Evolutionary conservation across 2,888 invertebrate species (phyloP), one percentile per base, ranked within the genome.

Genomic region (Gastracanthus pulcherrimus): DNA sequence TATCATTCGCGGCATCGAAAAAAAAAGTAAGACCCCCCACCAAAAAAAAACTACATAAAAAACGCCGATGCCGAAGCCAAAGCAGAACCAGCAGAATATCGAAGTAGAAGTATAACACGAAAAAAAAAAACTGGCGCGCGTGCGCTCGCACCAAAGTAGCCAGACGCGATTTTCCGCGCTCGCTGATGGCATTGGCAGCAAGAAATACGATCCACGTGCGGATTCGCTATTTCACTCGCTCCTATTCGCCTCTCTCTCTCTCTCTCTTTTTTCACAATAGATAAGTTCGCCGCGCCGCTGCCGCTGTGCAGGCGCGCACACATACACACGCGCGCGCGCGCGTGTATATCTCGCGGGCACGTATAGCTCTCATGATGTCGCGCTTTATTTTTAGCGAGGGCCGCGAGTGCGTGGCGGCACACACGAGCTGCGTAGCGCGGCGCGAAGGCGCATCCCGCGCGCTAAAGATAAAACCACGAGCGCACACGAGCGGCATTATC

Each of bases 251-350:
- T 16, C 60, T 41, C 29, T 67, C 19, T 41, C 31, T 29, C 45
- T 26, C 62, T 13, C 11, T 55, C 55, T 36, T 83, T 77, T 75
- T 86, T 85, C 80, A 74, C 72, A 77, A 76, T 72, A 80, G 72
- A 76, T 80, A 80, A 80, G 70, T 78, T 67, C 36, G 72, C 7
- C 62, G 60, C 58, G 62, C 72, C 48, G 74, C 9, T 38, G 48
- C 23, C 67, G 51, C 64, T 36, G 60, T 66, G 76, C 77, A 64
- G 31, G 26, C 66, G 41, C 38, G 9, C 41, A 23, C 72, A 38
- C 29, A 45, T 62, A n/a, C n/a, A n/a, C n/a, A n/a, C n/a, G n/a
- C n/a, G n/a, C n/a, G n/a, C n/a, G n/a, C n/a, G n/a, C n/a, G n/a
- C n/a, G n/a, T n/a, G n/a, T n/a, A n/a, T n/a, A n/a, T n/a, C n/a